Base-by-base conservation (phyloP, 1,140 invertebrate genomes). In the Lordiphosa clarofinis region DNA sequence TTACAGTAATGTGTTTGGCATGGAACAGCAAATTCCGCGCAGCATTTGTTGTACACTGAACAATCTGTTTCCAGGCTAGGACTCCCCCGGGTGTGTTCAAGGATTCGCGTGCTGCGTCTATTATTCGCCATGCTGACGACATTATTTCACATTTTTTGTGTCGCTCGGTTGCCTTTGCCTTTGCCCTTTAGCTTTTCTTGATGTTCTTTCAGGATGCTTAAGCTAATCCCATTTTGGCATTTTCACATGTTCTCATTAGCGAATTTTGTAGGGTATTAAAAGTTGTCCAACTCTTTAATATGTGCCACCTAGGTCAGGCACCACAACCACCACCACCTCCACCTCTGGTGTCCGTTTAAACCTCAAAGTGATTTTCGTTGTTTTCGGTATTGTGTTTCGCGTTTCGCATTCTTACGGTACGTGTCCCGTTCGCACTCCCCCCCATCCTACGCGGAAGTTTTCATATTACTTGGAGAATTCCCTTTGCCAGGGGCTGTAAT, bases 81-180 rank as follows among this genome's bases (percentile, higher is more conserved):
- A 61, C 57, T 47, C 35, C 15, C 64, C 40, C 19, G 46, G 39
- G 62, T 48, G 61, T 47, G 47, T 48, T 64, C 64, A 67, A 67
- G 64, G 64, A 67, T 67, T 58, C 64, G 62, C 54, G 42, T 56
- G 11, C 36, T 42, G 64, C 43, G 63, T 67, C 64, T 46, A 58
- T 67, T 67, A 67, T 66, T 67, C 54, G 54, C 24, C 24, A 46
- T 67, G 62, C 64, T 67, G 64, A 67, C 64, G 64, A 67, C 64
- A 67, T 67, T 67, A 67, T 67, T 67, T 67, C 64, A 67, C 64
- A 67, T 67, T 66, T 48, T 46, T 46, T 46, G 43, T 31, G 43
- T 46, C 39, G 9, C 24, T 31, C 13, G 13, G n/a, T 57, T 49
- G 48, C 48, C 62, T 50, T 66, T 54, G 53, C 63, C 64, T 67